Base-by-base conservation (phyloP, 2,888 invertebrate genomes). In the Belgica antarctica region DNA sequence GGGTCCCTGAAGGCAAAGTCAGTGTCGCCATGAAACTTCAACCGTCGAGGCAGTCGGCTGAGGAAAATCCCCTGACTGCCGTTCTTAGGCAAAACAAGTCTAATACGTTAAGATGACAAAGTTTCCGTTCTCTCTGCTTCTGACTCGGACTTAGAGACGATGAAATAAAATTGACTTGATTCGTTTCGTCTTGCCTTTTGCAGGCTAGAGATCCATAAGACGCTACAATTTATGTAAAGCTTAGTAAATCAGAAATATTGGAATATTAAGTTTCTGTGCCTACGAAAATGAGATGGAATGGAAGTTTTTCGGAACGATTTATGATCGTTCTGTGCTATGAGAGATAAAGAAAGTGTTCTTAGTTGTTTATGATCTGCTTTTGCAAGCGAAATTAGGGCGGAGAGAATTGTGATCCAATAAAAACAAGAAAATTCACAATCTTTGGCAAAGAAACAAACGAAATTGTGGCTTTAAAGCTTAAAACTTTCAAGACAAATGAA, bases 211-310 rank as follows among this genome's bases (percentile, higher is more conserved):
- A 41, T 41, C 15, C 15, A 41, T 41, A n/a, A 12, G 41, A 15
- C 41, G 41, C n/a, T 15, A 41, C 41, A 41, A n/a, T 41, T 41
- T 41, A n/a, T 41, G 5, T 15, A 3, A n/a, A n/a, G 41, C 41
- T 41, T n/a, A 41, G 41, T 41, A 41, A 15, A 41, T 41, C 41
- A 41, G 41, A 41, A n/a, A 41, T 2, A 41, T 41, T 15, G 41
- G 41, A 41, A 41, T 41, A 41, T 41, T 41, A 41, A 41, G 41
- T 41, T 41, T 41, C 41, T 41, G 12, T 5, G 41, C 41, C n/a
- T 41, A 5, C 41, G 3, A n/a, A n/a, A n/a, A n/a, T n/a, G n/a
- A n/a, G n/a, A 41, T 41, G 41, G 41, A 41, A n/a, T n/a, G 3
- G n/a, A 15, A 41, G n/a, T n/a, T n/a, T 41, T 41, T n/a, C n/a